Conservation (phyloP, 2,797 vertebrate species). For the Sebastes itinus region DNA sequence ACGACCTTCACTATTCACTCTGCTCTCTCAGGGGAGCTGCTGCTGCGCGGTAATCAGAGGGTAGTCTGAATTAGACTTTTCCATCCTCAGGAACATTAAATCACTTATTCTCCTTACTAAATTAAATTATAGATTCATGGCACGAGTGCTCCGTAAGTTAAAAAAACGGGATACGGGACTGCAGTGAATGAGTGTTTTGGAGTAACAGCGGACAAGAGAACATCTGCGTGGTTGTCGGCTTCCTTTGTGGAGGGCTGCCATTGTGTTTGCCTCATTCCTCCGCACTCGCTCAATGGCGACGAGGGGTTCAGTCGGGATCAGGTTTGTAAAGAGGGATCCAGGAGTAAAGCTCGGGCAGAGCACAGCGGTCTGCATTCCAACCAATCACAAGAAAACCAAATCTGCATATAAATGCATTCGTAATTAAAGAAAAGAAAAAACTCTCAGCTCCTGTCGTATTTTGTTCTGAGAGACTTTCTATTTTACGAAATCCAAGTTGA, state of each 20-base stretch:
- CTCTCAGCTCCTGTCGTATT: not conserved
- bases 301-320: constrained; percentile 61
- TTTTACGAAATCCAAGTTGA: not conserved
- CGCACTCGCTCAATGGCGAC: constrained; percentile 38
- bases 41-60: constrained; percentile 21
- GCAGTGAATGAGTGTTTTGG: constrained; percentile 18
- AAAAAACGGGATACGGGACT: not conserved
- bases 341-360: constrained; percentile 37
- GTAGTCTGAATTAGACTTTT: constrained; percentile 6
- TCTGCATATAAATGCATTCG: constrained; percentile 59
- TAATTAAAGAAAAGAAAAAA: constrained; percentile 1
- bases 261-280: constrained; percentile 72
- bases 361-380: constrained; percentile 49
- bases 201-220: constrained; percentile 35
- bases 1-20: constrained; percentile 17
- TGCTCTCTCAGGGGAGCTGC: constrained; percentile 22
- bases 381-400: constrained; percentile 1
- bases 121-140: constrained; percentile 6
- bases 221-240: constrained; percentile 53
- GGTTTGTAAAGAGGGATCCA: constrained; percentile 65
- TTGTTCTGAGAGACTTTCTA: not conserved
- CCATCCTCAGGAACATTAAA: not conserved
- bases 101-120: not conserved
- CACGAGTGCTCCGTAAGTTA: not conserved
- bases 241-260: constrained; percentile 55